Conservation (phyloP, 1,140 invertebrate species). For the Tyrophagus putrescentiae region DNA sequence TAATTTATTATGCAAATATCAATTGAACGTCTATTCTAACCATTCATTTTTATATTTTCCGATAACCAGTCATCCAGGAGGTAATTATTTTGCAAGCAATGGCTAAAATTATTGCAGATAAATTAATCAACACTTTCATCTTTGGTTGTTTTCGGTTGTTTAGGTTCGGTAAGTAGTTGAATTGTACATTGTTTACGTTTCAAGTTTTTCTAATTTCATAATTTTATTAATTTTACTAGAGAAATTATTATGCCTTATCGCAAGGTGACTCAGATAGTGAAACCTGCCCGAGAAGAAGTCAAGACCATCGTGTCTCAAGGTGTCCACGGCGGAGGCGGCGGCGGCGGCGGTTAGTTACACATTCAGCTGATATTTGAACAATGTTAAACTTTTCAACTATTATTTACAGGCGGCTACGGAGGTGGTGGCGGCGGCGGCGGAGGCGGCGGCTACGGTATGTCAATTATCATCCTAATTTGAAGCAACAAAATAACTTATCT, state of each 20-base stretch:
- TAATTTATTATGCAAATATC: too few relatives aligned
- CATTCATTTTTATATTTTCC: too few relatives aligned
- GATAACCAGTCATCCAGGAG: constrained; percentile 17
- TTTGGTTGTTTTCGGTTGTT: too few relatives aligned
- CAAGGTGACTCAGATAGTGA: not conserved
- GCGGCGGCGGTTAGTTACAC: constrained; percentile 7
- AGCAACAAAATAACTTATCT: too few relatives aligned
- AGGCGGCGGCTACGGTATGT: constrained; percentile 15
- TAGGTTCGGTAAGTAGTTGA: too few relatives aligned
- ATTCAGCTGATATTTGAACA: not conserved
- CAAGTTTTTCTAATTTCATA: too few relatives aligned
- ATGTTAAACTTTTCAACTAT: not conserved
- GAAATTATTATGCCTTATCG: constrained; percentile 5
- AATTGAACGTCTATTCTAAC: too few relatives aligned
- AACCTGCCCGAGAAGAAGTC: constrained; percentile 10
- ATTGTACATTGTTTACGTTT: too few relatives aligned
- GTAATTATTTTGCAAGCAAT: not conserved
- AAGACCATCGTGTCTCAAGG: constrained; percentile 10
- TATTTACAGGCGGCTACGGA: not conserved
- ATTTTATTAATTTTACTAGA: too few relatives aligned
- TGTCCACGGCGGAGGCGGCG: not conserved
- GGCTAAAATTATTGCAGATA: not conserved
- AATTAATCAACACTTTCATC: not conserved
- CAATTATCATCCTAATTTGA: not conserved
- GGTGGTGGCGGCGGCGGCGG: not conserved